Base-by-base conservation (phyloP, 2,888 invertebrate species). In the Heliconius aoede region DNA sequence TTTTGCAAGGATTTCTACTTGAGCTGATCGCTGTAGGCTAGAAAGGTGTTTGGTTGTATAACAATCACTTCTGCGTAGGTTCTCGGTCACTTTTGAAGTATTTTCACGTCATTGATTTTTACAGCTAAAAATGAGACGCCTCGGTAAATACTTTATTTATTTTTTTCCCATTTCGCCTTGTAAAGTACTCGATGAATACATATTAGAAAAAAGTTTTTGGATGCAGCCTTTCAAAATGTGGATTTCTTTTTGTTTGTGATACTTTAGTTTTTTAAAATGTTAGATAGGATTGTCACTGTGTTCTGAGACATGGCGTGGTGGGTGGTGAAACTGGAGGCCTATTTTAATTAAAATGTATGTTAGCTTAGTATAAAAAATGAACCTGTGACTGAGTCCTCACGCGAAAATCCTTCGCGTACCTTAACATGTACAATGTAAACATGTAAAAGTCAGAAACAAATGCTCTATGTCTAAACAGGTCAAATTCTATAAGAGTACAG, bases 41-140 rank as follows among this genome's bases (percentile, higher is more conserved):
- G 85, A 90, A 92, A 93, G 93, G 93, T 90, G 93, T 93, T 92
- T 91, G 85, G 89, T 92, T 93, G 92, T 91, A 83, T 92, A 90
- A 91, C 79, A 78, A 82, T 80, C 76, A 74, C 75, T 80, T 79
- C 71, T 62, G 74, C 73, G 74, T 84, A 82, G 76, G 81, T 81
- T 79, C 77, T 76, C 83, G 80, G 76, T 81, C 85, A 83, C 83
- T 84, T 82, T 85, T 87, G 86, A 88, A 87, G 86, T 86, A 85
- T 87, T 86, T 88, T 81, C 89, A 85, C 91, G 90, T 91, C 92
- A 92, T 82, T 85, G 84, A 78, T 80, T 86, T 85, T 85, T 83
- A 78, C 64, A 61, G 73, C 65, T 79, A 73, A 67, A 78, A 71
- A 68, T 78, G 61, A 74, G 55, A 74, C 73, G 76, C 65, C 32